Evolutionary conservation across 1,140 invertebrate genomes (phyloP).

Genomic region (Drosophila suzukii): DNA sequence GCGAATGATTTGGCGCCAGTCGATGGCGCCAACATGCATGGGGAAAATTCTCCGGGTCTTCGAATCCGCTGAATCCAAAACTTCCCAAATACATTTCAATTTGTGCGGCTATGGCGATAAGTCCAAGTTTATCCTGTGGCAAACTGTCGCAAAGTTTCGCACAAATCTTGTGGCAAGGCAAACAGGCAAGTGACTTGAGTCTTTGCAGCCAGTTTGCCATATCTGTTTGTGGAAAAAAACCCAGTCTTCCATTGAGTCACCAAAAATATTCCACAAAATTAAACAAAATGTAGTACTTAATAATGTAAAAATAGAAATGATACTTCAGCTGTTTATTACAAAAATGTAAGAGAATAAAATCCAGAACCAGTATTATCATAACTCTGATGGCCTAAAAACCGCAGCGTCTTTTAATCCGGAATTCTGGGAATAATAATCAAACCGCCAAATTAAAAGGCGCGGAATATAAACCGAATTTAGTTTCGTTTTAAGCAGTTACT

Average conservation of each 20-base stretch:
- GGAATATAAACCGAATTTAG: slow-evolving; percentile 4
- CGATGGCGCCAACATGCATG: slow-evolving; percentile 53
- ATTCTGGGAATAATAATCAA: slow-evolving; percentile 3
- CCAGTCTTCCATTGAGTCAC: background rate
- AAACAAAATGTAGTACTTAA: background rate
- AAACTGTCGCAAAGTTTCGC: slow-evolving; percentile 14
- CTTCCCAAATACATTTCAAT: slow-evolving; percentile 12
- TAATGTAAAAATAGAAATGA: background rate
- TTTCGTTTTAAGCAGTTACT: slow-evolving; percentile 15
- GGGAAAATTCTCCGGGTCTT: slow-evolving; percentile 5
- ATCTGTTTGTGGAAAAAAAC: background rate
- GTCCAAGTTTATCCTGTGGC: slow-evolving; percentile 33
- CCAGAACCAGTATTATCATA: background rate
- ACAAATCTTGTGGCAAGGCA: slow-evolving; percentile 24
- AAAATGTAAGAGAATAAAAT: background rate
- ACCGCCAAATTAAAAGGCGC: background rate
- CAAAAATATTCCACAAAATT: background rate
- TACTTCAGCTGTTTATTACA: background rate
- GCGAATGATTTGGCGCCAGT: slow-evolving; percentile 81
- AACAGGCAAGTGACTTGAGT: slow-evolving; percentile 12
- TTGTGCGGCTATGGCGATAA: slow-evolving; percentile 12
- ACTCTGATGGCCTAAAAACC: background rate
- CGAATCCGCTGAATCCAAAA: background rate
- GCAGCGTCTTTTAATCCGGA: background rate
- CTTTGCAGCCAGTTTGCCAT: slow-evolving; percentile 2